Evolutionary conservation across 2,113 vertebrate genomes (phyloP).

Genomic region (Colaptes auratus): DNA sequence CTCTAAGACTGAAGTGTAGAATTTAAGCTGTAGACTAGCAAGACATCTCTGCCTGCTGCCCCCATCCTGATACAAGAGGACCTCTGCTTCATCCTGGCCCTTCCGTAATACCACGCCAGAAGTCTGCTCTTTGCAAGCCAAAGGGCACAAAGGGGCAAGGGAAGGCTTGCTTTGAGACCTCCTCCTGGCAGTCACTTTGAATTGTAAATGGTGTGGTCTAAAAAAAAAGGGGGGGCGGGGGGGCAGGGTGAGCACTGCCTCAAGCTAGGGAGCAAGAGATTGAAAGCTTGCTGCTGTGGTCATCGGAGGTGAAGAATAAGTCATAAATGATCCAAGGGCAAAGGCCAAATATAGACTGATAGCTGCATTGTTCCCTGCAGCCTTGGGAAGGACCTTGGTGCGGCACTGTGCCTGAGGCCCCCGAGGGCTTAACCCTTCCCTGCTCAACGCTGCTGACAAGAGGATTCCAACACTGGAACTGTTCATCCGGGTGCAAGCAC

Average conservation of each 20-base stretch:
- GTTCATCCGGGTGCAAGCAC: fast-evolving
- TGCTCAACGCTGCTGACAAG: background rate
- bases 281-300: slow-evolving; percentile 73
- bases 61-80: background rate
- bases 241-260: slow-evolving; percentile 57
- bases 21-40: background rate
- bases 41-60: background rate
- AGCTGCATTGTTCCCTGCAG: slow-evolving; percentile 75
- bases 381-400: slow-evolving; percentile 75
- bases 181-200: slow-evolving; percentile 46
- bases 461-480: background rate
- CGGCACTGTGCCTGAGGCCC: slow-evolving; percentile 18
- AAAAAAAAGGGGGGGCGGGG: background rate
- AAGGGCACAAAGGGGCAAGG: background rate
- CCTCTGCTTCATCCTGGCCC: fast-evolving
- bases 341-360: slow-evolving; percentile 82
- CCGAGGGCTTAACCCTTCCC: slow-evolving; percentile 74
- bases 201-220: slow-evolving; percentile 54
- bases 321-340: slow-evolving; percentile 79
- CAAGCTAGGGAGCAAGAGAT: slow-evolving; percentile 66
- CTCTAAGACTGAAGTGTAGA: background rate
- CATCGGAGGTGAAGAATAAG: slow-evolving; percentile 79
- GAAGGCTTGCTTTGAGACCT: background rate
- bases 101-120: fast-evolving
- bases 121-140: background rate